phyloP scores from a whole-genome alignment of 2,888 invertebrate genomes.

The Andrena hattorfiana region DNA sequence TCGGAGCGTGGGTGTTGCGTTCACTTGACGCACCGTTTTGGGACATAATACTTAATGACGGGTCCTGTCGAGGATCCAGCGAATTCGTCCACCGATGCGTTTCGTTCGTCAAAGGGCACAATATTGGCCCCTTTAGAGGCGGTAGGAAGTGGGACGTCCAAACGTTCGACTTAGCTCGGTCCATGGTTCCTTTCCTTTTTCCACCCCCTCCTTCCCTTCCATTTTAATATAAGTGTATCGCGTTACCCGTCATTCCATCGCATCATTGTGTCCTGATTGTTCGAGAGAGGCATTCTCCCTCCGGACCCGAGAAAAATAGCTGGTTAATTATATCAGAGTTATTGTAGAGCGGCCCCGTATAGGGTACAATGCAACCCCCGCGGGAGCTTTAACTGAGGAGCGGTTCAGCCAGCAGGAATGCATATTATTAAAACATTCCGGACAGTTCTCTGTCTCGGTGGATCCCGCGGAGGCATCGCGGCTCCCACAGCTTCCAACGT shows the following conservation, averaged over 20 bases:
- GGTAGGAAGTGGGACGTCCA: slow-evolving; percentile 53
- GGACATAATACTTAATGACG: slow-evolving; percentile 82
- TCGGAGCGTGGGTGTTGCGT: slow-evolving; percentile 66
- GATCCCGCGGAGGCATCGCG: slow-evolving; percentile 31
- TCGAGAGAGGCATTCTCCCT: slow-evolving; percentile 37
- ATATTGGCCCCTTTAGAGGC: slow-evolving; percentile 28
- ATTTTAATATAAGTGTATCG: slow-evolving; percentile 49
- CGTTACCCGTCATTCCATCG: slow-evolving; percentile 45
- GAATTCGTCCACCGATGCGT: slow-evolving; percentile 62
- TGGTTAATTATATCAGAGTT: slow-evolving; percentile 57
- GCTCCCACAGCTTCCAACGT: slow-evolving; percentile 68
- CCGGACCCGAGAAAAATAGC: slow-evolving; percentile 40
- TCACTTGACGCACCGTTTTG: slow-evolving; percentile 65
- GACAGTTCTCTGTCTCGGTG: slow-evolving; percentile 53
- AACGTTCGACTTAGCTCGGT: slow-evolving; percentile 38
- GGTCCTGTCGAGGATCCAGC: slow-evolving; percentile 73
- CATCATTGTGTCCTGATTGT: slow-evolving; percentile 41
- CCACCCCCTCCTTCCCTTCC: slow-evolving; percentile 13
- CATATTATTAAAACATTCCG: slow-evolving; percentile 81
- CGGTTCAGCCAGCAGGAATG: slow-evolving; percentile 75
- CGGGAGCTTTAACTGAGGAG: slow-evolving; percentile 65
- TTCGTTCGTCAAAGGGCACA: slow-evolving; percentile 52
- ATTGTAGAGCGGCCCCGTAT: slow-evolving; percentile 32
- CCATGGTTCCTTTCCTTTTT: slow-evolving; percentile 17
- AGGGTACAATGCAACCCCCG: slow-evolving; percentile 40